Base-by-base conservation (phyloP, 64 coral and sea anemone species). In the Montipora efflorescens region DNA sequence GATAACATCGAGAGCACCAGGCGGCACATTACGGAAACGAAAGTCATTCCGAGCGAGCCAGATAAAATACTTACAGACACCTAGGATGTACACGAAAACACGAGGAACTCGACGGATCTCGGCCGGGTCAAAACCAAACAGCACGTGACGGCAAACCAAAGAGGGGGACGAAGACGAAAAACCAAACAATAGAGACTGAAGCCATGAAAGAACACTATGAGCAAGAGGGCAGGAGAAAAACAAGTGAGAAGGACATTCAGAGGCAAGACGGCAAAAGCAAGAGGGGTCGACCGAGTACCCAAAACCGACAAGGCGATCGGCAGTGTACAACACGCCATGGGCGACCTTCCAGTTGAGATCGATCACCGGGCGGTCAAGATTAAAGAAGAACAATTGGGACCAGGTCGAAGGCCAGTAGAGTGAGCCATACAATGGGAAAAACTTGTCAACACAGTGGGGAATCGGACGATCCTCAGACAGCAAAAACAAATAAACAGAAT, bases 171-270 rank as follows among this genome's bases (percentile, higher is more conserved):
- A 36, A 0, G 80, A 36, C 43, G 50, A 66, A n/a, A 75, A 25
- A 0, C 3, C 2, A 59, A 46, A 48, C 59, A 92, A 19, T 0
- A 92, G 23, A 10, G 19, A 49, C 36, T 80, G 64, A 0, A 92
- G 1, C 67, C 67, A 90, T 2, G 53, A 10, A 3, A 92, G 79
- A 19, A 82, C 79, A 50, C 47, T 28, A 3, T 84, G 52, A 52
- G 90, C 69, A 7, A 92, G 18, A 6, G 70, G 69, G 47, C 90
- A 92, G 3, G 74, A 8, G 8, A 83, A 92, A 15, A 92, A 91
- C 18, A 91, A 45, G 25, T 90, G 77, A 0, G 36, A 20, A 13
- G 22, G 45, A 48, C 44, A 80, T 48, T 91, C 90, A 4, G 18
- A 11, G 5, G 9, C 12, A 0, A 11, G 15, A 8, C 76, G 76